A percentile compares a stretch with the other conserved stretches of the same genome.
phyloP scores from a whole-genome alignment of 2,113 vertebrate genomes.

The Sorex araneus region DNA sequence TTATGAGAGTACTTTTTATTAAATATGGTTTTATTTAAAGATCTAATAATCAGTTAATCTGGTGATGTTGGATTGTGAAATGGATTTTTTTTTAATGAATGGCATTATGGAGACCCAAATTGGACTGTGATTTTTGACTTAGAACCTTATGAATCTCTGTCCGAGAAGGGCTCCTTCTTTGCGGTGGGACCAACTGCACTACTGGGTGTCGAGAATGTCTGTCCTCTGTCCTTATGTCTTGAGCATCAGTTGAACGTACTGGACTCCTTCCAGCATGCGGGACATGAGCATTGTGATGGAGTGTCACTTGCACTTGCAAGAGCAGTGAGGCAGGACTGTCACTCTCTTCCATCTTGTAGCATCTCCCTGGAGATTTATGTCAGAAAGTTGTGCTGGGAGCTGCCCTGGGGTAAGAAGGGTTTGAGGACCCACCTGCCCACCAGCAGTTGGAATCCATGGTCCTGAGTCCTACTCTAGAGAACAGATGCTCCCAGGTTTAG shows the following conservation, averaged over 20 bases:
- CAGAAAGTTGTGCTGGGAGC: too few relatives aligned
- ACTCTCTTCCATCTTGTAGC: neutral
- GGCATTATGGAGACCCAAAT: neutral
- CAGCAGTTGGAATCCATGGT: too few relatives aligned
- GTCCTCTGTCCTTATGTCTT: neutral
- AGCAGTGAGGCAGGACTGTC: neutral
- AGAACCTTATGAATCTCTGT: neutral
- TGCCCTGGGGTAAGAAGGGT: too few relatives aligned
- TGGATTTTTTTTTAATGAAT: neutral
- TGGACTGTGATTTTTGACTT: neutral
- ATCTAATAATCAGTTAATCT: neutral
- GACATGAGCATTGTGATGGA: neutral
- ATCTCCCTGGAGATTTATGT: neutral
- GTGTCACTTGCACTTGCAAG: neutral
- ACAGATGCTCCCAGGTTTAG: too few relatives aligned
- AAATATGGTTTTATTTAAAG: neutral
- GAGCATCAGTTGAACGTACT: neutral
- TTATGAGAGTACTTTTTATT: too few relatives aligned
- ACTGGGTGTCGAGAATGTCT: fast-evolving
- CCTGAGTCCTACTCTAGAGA: too few relatives aligned
- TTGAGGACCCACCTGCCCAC: too few relatives aligned
- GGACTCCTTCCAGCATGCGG: neutral
- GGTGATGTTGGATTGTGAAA: neutral
- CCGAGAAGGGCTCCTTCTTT: neutral
- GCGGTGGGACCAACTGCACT: neutral